Conservation (phyloP, 2,797 vertebrate genomes). For the Alauda arvensis region DNA sequence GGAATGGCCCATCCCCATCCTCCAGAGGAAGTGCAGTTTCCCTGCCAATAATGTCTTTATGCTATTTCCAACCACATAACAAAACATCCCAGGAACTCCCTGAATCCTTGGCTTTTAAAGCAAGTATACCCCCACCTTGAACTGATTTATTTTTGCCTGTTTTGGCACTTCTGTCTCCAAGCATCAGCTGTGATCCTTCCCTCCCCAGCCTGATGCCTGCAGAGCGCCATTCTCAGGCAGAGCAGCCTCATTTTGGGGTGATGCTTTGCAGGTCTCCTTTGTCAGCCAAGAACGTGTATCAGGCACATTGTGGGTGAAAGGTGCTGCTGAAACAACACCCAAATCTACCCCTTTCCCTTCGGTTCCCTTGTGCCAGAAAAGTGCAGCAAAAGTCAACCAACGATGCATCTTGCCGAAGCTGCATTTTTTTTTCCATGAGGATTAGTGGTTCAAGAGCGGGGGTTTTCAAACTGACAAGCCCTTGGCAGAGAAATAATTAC, state of each 20-base stretch:
- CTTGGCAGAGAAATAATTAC: slow-evolving; percentile 64
- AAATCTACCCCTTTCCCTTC: not conserved
- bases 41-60: slow-evolving; percentile 12
- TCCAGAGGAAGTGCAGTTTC: not conserved
- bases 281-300: accelerated
- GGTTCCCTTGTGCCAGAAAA: not conserved
- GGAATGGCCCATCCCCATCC: not conserved
- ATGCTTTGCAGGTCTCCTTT: not conserved
- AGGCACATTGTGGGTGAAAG: not conserved
- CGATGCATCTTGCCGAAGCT: not conserved
- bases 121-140: not conserved
- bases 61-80: slow-evolving; percentile 11
- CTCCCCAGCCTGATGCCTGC: not conserved
- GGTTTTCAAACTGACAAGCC: slow-evolving; percentile 63
- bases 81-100: slow-evolving; percentile 34
- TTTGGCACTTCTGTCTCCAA: not conserved
- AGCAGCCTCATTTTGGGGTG: not conserved
- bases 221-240: not conserved
- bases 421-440: slow-evolving; percentile 21
- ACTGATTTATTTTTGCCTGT: slow-evolving; percentile 18
- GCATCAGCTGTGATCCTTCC: not conserved
- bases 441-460: slow-evolving; percentile 54
- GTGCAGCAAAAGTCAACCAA: not conserved
- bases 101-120: slow-evolving; percentile 31
- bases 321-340: not conserved